Evolutionary conservation across 2,113 vertebrate genomes (phyloP).

Genomic region (Bungarus multicinctus): DNA sequence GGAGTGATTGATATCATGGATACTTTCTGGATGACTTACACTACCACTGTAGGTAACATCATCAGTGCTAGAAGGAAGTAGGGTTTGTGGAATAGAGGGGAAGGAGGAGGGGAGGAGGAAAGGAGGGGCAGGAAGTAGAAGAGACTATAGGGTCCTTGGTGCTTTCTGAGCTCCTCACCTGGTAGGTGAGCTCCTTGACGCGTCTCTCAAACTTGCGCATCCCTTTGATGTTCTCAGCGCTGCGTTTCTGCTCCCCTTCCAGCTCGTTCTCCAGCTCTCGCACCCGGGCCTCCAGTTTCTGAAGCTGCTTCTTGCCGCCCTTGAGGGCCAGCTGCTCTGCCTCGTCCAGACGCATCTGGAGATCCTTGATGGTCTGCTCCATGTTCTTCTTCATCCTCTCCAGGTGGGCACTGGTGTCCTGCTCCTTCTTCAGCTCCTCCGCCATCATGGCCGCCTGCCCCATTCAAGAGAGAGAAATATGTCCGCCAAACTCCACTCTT

Average conservation of each 20-base stretch:
- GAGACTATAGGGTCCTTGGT: background rate
- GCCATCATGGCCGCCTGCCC: slow-evolving; percentile 41
- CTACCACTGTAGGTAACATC: too few relatives aligned
- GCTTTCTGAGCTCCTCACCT: slow-evolving; percentile 46
- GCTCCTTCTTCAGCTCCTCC: slow-evolving; percentile 70
- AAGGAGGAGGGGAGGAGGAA: background rate
- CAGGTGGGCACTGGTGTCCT: slow-evolving; percentile 81
- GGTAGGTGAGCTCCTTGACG: slow-evolving; percentile 83
- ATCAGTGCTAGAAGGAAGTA: too few relatives aligned
- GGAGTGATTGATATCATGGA: too few relatives aligned
- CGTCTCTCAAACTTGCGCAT: slow-evolving; percentile 88
- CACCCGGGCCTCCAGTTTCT: slow-evolving; percentile 85
- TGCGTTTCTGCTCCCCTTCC: slow-evolving; percentile 84
- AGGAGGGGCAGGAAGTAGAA: background rate
- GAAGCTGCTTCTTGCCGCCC: slow-evolving; percentile 83
- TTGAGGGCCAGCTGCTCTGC: slow-evolving; percentile 83
- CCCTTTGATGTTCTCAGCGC: slow-evolving; percentile 82
- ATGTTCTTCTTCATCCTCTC: slow-evolving; percentile 97
- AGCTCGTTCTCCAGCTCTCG: slow-evolving; percentile 87
- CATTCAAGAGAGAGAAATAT: background rate
- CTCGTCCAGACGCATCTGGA: slow-evolving; percentile 81
- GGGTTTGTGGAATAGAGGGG: too few relatives aligned
- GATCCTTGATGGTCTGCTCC: slow-evolving; percentile 85
- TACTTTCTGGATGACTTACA: too few relatives aligned
- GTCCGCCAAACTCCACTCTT: rapidly evolving